A percentile compares a stretch with the other conserved stretches of the same genome.
Conservation (phyloP, 2,888 invertebrate species). For the Drosophila limbata region DNA sequence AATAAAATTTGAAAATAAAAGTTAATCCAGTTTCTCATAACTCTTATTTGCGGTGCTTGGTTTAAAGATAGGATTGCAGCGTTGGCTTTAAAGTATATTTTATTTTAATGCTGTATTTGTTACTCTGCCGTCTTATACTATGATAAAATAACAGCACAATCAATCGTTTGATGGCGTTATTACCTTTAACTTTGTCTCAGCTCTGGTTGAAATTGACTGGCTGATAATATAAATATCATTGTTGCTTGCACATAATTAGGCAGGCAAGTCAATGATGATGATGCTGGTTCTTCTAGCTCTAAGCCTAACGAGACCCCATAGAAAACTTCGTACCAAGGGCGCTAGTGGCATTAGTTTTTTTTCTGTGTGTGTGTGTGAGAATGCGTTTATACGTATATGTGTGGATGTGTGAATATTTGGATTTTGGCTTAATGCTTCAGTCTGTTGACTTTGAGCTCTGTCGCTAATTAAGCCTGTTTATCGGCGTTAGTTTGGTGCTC, state of each 20-base stretch:
- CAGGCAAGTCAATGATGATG: slow-evolving; percentile 51
- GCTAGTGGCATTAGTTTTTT: slow-evolving; percentile 58
- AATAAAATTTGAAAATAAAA: no score
- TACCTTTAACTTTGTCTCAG: slow-evolving; percentile 42
- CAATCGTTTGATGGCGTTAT: neutral
- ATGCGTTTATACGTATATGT: neutral
- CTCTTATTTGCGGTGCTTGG: no score
- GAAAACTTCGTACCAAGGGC: slow-evolving; percentile 52
- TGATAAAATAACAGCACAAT: neutral
- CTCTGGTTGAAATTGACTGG: slow-evolving; percentile 47
- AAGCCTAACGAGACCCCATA: slow-evolving; percentile 64
- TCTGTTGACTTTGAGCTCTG: slow-evolving; percentile 78
- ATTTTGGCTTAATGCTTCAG: slow-evolving; percentile 66
- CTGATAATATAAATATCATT: slow-evolving; percentile 79
- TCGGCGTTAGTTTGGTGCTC: slow-evolving; percentile 72
- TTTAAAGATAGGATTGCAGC: neutral
- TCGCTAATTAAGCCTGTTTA: slow-evolving; percentile 80
- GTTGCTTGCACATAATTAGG: slow-evolving; percentile 82
- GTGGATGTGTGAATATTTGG: slow-evolving; percentile 36
- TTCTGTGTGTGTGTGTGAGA: slow-evolving; percentile 37
- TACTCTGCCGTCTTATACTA: neutral
- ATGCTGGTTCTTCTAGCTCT: slow-evolving; percentile 19
- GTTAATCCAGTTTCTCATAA: no score
- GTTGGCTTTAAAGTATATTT: neutral
- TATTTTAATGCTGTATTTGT: neutral